phyloP scores from a whole-genome alignment of 1,140 invertebrate species.

The Drosophila nikananu region DNA sequence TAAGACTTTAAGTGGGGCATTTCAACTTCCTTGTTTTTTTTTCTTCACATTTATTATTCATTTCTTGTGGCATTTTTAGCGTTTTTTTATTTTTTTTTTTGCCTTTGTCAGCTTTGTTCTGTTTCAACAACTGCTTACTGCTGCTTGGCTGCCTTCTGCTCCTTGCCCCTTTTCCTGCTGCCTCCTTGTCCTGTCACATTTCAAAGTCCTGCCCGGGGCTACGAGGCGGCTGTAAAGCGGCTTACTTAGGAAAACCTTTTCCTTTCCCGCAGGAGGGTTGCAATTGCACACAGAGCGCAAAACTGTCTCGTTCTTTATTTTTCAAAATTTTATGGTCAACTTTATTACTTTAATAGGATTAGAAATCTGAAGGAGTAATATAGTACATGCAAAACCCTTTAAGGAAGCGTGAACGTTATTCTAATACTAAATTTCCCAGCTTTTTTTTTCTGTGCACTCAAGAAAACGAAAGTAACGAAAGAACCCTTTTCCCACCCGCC shows the following conservation, averaged over 20 bases:
- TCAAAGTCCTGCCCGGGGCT: constrained; percentile 40
- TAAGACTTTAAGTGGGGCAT: constrained; percentile 20
- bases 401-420: too few species aligned
- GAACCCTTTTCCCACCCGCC: not conserved
- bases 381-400: not conserved
- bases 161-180: constrained; percentile 19
- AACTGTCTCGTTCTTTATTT: not conserved
- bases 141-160: constrained; percentile 24
- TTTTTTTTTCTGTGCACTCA: constrained; percentile 1
- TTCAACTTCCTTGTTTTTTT: constrained; percentile 7
- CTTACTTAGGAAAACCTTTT: constrained; percentile 39
- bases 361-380: not conserved
- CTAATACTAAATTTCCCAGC: not conserved
- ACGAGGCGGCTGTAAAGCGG: constrained; percentile 34
- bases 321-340: too few species aligned
- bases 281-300: constrained; percentile 23
- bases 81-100: constrained; percentile 8
- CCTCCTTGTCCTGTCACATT: constrained; percentile 34
- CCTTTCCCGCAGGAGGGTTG: constrained; percentile 18
- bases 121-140: constrained; percentile 51
- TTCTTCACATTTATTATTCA: constrained; percentile 64
- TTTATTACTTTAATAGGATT: not conserved
- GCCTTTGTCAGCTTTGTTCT: constrained; percentile 47
- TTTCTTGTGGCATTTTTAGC: constrained; percentile 58
- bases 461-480: constrained; percentile 14